Base-by-base conservation (phyloP, 2,797 vertebrate species). In the Galago senegalensis region DNA sequence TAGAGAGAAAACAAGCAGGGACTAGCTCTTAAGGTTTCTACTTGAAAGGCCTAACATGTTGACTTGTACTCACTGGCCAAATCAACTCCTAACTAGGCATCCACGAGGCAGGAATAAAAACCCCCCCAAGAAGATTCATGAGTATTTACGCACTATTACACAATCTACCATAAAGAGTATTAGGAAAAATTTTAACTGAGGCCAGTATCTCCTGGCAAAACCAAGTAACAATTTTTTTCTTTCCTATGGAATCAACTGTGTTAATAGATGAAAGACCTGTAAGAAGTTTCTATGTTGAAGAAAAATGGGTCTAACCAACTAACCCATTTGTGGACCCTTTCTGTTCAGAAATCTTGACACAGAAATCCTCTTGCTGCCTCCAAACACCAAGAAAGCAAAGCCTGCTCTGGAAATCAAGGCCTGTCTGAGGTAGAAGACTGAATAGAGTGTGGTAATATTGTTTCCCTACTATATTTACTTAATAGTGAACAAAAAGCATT, bases 291-390 rank as follows among this genome's bases (percentile, higher is more conserved):
- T 92, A 76, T 29, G 18, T 31, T 91, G 11, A 93, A 31, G 40
- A 84, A 93, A 93, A 82, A 93, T 82, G 4, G 82, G 69, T 82
- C 31, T 77, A 31, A 87, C 17, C 75, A 92, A 86, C 53, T 85
- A 65, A 73, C 85, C 7, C 18, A 83, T 73, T 43, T 31, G 20
- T 67, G 61, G 72, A 92, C 11, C 12, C 61, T 87, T 90, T 86
- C 34, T 85, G 27, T 65, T 89, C 70, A 82, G 73, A 20, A 92
- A 89, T 89, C 1, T 58, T 34, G 25, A 63, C 4, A 60, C 16
- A 77, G 23, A 43, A 70, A 58, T 14, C 18, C 34, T 63, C 34
- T 63, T 16, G 20, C 20, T 79, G 25, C 7, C 23, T 23, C 25
- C 20, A 63, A 58, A 70, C 13, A 60, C 43, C 34, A 37, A 81